Evolutionary conservation across 37 sponge, comb jelly and placozoan genomes (phyloP).

Genomic region (Agelas oroides): DNA sequence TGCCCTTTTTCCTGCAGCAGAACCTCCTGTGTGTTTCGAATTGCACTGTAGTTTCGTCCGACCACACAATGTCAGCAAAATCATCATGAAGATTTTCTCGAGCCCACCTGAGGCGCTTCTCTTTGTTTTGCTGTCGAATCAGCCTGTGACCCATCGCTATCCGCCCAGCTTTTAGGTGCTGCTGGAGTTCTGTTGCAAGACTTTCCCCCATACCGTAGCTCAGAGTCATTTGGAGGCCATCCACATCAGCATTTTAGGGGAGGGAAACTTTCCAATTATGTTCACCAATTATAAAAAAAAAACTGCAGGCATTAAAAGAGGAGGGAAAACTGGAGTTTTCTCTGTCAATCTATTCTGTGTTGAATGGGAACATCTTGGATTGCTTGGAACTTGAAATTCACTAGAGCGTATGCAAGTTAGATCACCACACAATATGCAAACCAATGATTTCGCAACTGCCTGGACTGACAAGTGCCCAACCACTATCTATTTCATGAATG

Average conservation of each 20-base stretch:
- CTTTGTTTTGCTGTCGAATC: no score
- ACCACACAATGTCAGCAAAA: no score
- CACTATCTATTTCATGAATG: background rate
- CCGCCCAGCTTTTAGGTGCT: no score
- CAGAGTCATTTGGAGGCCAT: conserved; percentile 6
- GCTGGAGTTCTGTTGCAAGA: background rate
- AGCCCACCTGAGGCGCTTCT: no score
- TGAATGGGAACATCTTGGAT: background rate
- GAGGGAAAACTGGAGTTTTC: background rate
- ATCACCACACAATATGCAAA: background rate
- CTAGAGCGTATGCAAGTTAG: background rate
- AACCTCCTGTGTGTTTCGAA: no score
- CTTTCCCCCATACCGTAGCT: background rate
- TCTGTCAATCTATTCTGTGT: background rate
- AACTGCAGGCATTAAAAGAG: background rate
- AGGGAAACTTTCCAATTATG: background rate
- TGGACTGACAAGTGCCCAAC: conserved; percentile 7
- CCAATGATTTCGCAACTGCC: background rate
- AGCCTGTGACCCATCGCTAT: no score
- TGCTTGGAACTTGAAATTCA: background rate
- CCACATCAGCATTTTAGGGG: conserved; percentile 4
- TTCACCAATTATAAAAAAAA: conserved; percentile 12
- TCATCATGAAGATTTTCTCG: no score
- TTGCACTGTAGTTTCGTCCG: no score
- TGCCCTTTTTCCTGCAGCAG: no score